phyloP scores from a whole-genome alignment of 2,888 invertebrate genomes.

The Cacoxenus indagator region DNA sequence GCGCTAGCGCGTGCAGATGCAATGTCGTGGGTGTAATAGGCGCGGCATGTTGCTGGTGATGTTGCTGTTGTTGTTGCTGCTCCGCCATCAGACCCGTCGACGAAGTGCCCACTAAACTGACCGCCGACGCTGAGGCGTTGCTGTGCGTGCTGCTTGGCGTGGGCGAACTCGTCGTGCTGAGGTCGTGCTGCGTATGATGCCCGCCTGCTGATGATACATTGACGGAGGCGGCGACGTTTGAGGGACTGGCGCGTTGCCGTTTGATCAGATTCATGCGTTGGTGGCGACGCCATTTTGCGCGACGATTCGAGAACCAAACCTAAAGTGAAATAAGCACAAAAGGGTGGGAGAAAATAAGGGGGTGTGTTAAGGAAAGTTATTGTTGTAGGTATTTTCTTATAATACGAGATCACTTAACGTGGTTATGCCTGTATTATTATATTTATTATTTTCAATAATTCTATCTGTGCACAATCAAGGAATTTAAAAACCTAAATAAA shows the following conservation, averaged over 20 bases:
- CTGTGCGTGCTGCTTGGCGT: constrained; percentile 66
- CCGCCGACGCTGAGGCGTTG: constrained; percentile 59
- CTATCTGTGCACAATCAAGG: no score
- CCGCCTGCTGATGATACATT: constrained; percentile 31
- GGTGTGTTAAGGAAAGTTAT: background rate
- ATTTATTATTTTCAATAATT: no score
- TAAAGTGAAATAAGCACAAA: constrained; percentile 73
- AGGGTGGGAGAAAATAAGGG: constrained; percentile 68
- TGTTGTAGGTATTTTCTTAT: background rate
- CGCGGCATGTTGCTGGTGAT: constrained; percentile 29
- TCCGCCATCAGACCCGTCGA: constrained; percentile 35
- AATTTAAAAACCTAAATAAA: no score
- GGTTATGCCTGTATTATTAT: no score
- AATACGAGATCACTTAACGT: background rate
- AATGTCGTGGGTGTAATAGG: constrained; percentile 37
- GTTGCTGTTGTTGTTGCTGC: constrained; percentile 25
- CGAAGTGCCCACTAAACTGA: constrained; percentile 32
- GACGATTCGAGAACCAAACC: constrained; percentile 99
- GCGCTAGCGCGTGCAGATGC: constrained; percentile 48
- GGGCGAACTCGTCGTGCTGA: constrained; percentile 54
- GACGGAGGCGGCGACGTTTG: constrained; percentile 35
- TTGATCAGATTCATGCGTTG: constrained; percentile 95
- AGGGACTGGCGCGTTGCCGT: constrained; percentile 73
- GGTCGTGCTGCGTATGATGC: constrained; percentile 35
- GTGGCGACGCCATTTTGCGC: constrained; percentile 97